Conservation (phyloP, 2,888 invertebrate species). For the Synergus itoensis region DNA sequence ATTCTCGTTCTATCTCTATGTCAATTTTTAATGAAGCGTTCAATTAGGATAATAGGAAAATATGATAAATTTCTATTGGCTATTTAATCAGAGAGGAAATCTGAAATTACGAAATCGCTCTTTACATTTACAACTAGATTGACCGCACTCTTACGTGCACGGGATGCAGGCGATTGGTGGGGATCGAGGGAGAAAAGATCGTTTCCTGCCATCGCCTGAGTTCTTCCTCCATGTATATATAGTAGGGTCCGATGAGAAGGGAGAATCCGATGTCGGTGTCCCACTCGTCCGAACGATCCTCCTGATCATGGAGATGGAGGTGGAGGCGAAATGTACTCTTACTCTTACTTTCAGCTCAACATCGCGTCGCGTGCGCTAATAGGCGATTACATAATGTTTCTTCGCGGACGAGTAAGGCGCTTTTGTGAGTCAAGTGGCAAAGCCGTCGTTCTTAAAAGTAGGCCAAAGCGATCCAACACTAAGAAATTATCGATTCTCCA, state of each 20-base stretch:
- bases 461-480: background rate
- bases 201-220: conserved; percentile 41
- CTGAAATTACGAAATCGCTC: conserved; percentile 38
- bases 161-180: conserved; percentile 38
- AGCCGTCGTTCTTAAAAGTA: conserved; percentile 42
- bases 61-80: background rate
- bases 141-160: conserved; percentile 40
- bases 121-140: conserved; percentile 39
- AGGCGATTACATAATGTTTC: conserved; percentile 65
- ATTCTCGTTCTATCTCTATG: too few species aligned
- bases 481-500: background rate
- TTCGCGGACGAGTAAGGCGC: conserved; percentile 61
- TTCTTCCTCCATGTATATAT: conserved; percentile 36
- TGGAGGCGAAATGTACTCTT: conserved; percentile 65
- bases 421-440: conserved; percentile 63
- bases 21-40: background rate
- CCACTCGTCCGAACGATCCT: background rate
- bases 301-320: conserved; percentile 23
- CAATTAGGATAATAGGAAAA: background rate
- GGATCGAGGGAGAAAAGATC: conserved; percentile 41
- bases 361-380: conserved; percentile 71
- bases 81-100: background rate
- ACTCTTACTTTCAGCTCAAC: conserved; percentile 74
- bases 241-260: conserved; percentile 28
- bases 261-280: conserved; percentile 21